These are phyloP conservation scores for Lycaena phlaeas DNA, from an alignment of 2,888 invertebrate genomes.

Conservation along the genomic window DNA sequence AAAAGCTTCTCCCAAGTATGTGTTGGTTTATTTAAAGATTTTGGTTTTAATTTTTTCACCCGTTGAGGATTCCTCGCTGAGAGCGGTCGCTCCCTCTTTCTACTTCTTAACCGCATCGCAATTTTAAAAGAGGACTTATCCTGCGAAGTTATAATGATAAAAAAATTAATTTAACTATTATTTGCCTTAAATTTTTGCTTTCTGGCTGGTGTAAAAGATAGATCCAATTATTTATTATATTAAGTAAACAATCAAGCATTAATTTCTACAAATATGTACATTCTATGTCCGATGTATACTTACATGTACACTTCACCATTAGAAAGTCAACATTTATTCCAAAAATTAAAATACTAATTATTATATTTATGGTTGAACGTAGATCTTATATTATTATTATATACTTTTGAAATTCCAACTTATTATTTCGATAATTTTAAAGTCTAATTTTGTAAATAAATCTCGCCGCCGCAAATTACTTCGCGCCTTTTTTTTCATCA, in stretches of 20 bases:
- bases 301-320: slow-evolving; percentile 52
- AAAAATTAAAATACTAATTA: slow-evolving; percentile 26
- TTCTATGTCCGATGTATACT: slow-evolving; percentile 28
- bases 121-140: slow-evolving; percentile 38
- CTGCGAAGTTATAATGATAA: slow-evolving; percentile 26
- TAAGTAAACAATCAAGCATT: neutral
- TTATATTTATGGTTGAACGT: no score
- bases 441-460: no score
- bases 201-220: neutral
- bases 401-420: no score
- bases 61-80: slow-evolving; percentile 42
- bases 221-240: neutral
- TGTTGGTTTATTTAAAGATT: slow-evolving; percentile 33
- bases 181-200: no score
- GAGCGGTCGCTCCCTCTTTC: slow-evolving; percentile 75
- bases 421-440: no score
- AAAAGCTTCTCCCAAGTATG: slow-evolving; percentile 50
- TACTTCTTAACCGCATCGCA: slow-evolving; percentile 80
- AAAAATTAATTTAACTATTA: neutral
- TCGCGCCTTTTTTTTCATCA: slow-evolving; percentile 61
- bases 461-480: slow-evolving; percentile 30
- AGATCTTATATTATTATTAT: no score
- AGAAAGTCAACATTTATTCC: slow-evolving; percentile 34
- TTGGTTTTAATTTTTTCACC: slow-evolving; percentile 41
- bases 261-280: neutral